Base-by-base conservation (phyloP, 1,140 invertebrate species). In the Ceratina japonica region DNA sequence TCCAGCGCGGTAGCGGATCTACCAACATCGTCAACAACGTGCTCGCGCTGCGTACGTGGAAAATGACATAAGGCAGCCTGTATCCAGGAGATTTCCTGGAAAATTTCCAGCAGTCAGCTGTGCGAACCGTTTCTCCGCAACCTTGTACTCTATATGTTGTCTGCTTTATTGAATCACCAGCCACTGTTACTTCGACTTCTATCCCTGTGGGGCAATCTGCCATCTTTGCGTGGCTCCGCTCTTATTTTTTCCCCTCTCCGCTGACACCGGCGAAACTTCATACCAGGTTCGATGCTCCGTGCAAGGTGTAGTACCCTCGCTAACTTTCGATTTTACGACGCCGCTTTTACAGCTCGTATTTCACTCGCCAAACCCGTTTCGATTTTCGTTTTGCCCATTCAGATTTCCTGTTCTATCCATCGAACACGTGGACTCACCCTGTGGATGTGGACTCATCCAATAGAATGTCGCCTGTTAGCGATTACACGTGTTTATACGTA, bases 151-250 rank as follows among this genome's bases (percentile, higher is more conserved):
- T 74, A 78, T 82, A 82, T 80, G 80, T 85, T 88, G 86, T 88
- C 84, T 80, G 82, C 82, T 89, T 89, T 89, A 89, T 89, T 89
- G 87, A 89, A 89, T 89, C 86, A 85, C 79, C 80, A 81, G 75
- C 75, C 79, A 71, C 85, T 84, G 80, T 79, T 79, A 83, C 78
- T 80, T 31, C 5, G 77, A 75, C 79, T 72, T 70, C 77, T 84
- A 85, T 88, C 81, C 82, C 77, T 24, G 58, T 22, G 79, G 73
- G 80, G 80, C 87, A 88, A 88, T 90, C 86, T 88, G 85, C 86
- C 86, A 88, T 89, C 81, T 85, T 84, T 77, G 59, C 74, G 73
- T 82, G 80, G 74, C 68, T 83, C 54, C 63, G 37, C 70, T 52
- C 31, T n/a, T 68, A 82, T 69, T 80, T 81, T 71, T 75, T 78